Evolutionary conservation across 2,888 invertebrate species (phyloP).

Genomic region (Rhyacophila evoluta): DNA sequence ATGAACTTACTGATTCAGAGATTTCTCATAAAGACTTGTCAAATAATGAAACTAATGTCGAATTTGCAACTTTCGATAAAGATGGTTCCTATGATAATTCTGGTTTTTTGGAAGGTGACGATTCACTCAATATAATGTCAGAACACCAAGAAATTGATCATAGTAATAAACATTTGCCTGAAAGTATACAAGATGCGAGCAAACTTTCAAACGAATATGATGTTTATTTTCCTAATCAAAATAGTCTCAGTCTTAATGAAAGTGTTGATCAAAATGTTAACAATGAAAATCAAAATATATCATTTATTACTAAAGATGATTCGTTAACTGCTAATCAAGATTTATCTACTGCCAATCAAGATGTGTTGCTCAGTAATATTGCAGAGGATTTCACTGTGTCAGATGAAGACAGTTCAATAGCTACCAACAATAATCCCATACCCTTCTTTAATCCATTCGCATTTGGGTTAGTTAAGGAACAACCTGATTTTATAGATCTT

Average conservation of each 20-base stretch:
- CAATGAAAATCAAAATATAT: no score
- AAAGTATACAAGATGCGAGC: neutral
- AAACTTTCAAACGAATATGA: no score
- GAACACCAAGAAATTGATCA: neutral
- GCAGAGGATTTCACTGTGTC: neutral
- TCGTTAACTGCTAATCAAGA: neutral
- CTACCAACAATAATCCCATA: neutral
- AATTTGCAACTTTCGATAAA: no score
- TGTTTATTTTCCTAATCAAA: no score
- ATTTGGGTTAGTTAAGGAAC: neutral
- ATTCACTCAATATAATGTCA: neutral
- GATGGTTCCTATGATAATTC: neutral
- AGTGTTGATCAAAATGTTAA: no score
- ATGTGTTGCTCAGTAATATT: neutral
- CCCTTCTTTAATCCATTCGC: slow-evolving; percentile 31
- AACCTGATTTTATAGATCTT: neutral
- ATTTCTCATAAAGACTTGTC: no score
- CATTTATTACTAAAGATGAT: neutral
- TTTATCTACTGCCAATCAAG: no score
- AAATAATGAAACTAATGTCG: no score
- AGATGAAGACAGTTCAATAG: neutral
- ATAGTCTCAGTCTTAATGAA: no score
- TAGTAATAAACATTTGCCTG: neutral
- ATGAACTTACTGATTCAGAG: no score
- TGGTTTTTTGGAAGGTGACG: neutral